A percentile compares a stretch with the other conserved stretches of the same genome.
Evolutionary conservation across 2,888 invertebrate species (phyloP).

Genomic region (Cyclophora albipunctata): DNA sequence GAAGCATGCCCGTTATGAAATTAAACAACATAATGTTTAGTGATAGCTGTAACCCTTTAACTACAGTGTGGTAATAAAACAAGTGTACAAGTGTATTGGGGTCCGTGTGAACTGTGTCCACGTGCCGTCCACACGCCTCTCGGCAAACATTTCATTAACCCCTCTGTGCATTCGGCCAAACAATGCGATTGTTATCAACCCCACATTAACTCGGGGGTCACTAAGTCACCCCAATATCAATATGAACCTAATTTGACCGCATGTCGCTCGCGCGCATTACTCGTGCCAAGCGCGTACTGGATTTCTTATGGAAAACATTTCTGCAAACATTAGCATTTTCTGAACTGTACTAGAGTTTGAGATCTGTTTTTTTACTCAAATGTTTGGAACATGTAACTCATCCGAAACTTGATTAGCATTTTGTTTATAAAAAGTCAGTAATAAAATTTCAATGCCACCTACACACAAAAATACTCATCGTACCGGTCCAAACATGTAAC

Average conservation of each 20-base stretch:
- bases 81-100: conserved; percentile 33
- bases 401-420: conserved; percentile 56
- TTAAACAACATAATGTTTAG: too few relatives aligned
- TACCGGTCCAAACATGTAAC: conserved; percentile 70
- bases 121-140: conserved; percentile 60
- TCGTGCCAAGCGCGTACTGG: conserved; percentile 33
- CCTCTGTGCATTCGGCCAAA: conserved; percentile 35
- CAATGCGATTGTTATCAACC: conserved; percentile 59
- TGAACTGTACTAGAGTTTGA: too few relatives aligned
- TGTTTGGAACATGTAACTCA: conserved; percentile 26
- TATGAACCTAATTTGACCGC: conserved; percentile 10
- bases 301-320: neutral
- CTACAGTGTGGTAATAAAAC: conserved; percentile 24
- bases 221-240: conserved; percentile 40
- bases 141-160: conserved; percentile 53
- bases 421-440: conserved; percentile 56
- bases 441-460: conserved; percentile 66
- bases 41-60: conserved; percentile 4
- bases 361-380: too few relatives aligned
- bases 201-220: conserved; percentile 44
- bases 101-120: conserved; percentile 48
- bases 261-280: conserved; percentile 38
- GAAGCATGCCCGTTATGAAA: too few relatives aligned
- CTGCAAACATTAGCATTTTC: too few relatives aligned
- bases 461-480: conserved; percentile 62